Percentiles rank a stretch among this genome's conserved stretches.
Evolutionary conservation across 2,113 vertebrate species (phyloP).

Genomic region (Prietella phreatophila): DNA sequence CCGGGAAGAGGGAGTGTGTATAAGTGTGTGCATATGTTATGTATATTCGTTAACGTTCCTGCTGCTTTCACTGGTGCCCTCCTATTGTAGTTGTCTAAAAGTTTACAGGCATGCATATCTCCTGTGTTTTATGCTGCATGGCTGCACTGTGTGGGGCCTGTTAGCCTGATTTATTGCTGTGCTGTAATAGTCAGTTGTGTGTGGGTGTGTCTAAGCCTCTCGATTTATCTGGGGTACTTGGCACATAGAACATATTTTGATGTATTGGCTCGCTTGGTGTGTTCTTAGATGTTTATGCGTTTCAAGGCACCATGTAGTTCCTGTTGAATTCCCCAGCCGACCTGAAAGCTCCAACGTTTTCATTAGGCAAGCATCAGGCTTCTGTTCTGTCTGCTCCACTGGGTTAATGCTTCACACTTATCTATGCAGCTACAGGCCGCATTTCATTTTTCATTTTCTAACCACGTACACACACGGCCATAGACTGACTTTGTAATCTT

Average conservation of each 20-base stretch:
- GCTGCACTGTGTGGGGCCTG: conserved; percentile 57
- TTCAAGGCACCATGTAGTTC: conserved; percentile 14
- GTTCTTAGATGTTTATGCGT: conserved; percentile 4
- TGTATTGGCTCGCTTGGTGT: background rate
- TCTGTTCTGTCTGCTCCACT: background rate
- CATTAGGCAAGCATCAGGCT: conserved; percentile 22
- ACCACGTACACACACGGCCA: background rate
- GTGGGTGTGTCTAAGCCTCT: conserved; percentile 13
- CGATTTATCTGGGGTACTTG: conserved; percentile 6
- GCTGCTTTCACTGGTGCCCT: conserved; percentile 3
- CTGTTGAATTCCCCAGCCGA: background rate
- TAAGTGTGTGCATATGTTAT: conserved; percentile 14
- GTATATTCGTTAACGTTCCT: background rate
- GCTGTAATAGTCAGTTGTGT: conserved; percentile 29
- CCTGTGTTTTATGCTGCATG: background rate
- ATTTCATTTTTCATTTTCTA: background rate
- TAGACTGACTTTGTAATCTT: background rate
- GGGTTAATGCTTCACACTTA: background rate
- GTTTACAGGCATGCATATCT: background rate
- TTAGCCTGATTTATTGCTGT: conserved; percentile 62
- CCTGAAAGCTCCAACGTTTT: conserved; percentile 9
- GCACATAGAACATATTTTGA: background rate
- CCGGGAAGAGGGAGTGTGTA: background rate
- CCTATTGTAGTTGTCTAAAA: background rate
- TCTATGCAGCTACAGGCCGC: background rate